These are phyloP conservation scores for Ranitomeya variabilis DNA, from an alignment of 2,113 vertebrate genomes.

Conservation along the genomic window DNA sequence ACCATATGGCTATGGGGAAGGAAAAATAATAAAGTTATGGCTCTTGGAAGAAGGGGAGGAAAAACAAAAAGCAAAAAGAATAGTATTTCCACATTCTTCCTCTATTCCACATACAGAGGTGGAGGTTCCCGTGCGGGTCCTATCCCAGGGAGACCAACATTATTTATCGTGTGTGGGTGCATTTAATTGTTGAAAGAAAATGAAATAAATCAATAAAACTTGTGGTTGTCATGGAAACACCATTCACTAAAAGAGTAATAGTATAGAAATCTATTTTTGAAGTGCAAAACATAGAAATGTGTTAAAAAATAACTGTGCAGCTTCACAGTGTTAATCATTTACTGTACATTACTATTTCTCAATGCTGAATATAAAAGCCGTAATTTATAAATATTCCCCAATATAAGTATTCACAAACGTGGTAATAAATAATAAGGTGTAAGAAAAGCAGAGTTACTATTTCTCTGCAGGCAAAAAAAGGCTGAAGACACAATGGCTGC, in stretches of 20 bases:
- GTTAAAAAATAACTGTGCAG: neutral
- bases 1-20: too few species aligned
- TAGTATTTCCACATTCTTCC: neutral
- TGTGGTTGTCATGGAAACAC: slow-evolving; percentile 42
- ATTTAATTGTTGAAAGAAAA: neutral
- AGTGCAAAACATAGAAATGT: slow-evolving; percentile 2
- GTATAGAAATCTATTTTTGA: neutral
- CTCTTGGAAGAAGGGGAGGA: too few species aligned
- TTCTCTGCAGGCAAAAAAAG: neutral
- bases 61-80: too few species aligned
- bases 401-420: neutral
- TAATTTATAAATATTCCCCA: neutral
- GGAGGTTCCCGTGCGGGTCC: neutral
- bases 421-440: neutral
- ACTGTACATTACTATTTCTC: neutral
- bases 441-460: neutral
- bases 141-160: neutral
- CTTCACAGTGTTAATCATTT: neutral
- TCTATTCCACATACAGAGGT: neutral
- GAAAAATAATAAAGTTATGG: too few species aligned
- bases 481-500: too few species aligned
- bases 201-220: slow-evolving; percentile 29
- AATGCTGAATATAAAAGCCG: neutral
- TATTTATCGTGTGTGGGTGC: neutral
- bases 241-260: neutral